Conservation (phyloP, 2,888 invertebrate species). For the Graphium colonna region DNA sequence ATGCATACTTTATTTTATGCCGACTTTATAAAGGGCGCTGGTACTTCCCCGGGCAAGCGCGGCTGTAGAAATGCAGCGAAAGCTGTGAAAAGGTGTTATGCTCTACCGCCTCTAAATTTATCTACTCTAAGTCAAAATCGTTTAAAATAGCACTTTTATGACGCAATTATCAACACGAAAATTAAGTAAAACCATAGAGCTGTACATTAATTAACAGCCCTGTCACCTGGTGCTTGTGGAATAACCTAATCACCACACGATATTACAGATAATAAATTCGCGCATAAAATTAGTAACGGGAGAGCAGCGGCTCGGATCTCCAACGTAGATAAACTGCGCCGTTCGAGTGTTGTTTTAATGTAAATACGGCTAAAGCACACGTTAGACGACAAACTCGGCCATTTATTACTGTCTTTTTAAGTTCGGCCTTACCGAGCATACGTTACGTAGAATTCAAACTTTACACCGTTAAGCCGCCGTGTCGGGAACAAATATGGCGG, state of each 20-base stretch:
- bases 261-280: background rate
- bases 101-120: too few relatives aligned
- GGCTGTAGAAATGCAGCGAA: too few relatives aligned
- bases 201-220: background rate
- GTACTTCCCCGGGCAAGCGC: too few relatives aligned
- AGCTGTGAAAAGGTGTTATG: too few relatives aligned
- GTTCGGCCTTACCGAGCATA: background rate
- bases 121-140: too few relatives aligned
- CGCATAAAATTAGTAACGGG: background rate
- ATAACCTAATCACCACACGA: background rate
- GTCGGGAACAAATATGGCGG: background rate
- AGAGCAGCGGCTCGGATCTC: background rate
- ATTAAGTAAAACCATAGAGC: too few relatives aligned
- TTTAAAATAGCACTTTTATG: too few relatives aligned
- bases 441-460: background rate
- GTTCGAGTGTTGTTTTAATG: constrained; percentile 1
- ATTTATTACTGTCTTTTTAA: constrained; percentile 21
- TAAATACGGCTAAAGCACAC: background rate
- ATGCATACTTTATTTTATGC: too few relatives aligned
- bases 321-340: background rate
- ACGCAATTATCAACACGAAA: too few relatives aligned
- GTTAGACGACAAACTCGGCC: background rate
- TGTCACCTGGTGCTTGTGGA: background rate
- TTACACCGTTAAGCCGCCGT: background rate
- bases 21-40: too few relatives aligned